Percentiles rank a stretch among this genome's conserved stretches.
These are phyloP conservation scores for Caranx melampygus DNA, from an alignment of 2,113 vertebrate species.

Conservation along the genomic window DNA sequence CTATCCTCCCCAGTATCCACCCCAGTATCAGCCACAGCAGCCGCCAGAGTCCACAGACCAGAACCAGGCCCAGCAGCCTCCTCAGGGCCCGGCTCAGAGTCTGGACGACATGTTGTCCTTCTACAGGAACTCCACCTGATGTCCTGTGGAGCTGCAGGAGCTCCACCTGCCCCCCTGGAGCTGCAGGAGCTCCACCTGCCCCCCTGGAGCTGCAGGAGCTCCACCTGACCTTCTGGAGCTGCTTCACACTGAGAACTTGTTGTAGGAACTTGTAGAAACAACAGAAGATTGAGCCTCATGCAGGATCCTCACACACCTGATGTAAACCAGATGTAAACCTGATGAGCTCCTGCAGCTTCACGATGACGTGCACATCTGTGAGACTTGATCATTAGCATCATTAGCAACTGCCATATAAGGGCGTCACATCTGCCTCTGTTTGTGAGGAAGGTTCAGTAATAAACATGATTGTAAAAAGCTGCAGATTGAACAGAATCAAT, in stretches of 20 bases:
- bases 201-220: no score
- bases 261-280: not conserved
- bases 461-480: no score
- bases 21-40: slow-evolving; percentile 32
- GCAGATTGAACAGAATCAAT: no score
- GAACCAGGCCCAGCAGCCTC: slow-evolving; percentile 30
- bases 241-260: not conserved
- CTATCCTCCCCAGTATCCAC: slow-evolving; percentile 34
- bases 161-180: no score
- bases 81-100: slow-evolving; percentile 50
- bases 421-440: no score
- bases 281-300: not conserved
- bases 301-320: not conserved
- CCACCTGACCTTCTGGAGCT: slow-evolving; percentile 30
- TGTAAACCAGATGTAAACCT: not conserved
- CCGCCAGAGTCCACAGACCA: slow-evolving; percentile 80
- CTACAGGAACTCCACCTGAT: slow-evolving; percentile 63
- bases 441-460: no score
- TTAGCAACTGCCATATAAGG: slow-evolving; percentile 73
- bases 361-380: slow-evolving; percentile 36
- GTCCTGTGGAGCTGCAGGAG: not conserved
- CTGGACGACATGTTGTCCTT: slow-evolving; percentile 80
- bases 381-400: slow-evolving; percentile 49
- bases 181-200: no score
- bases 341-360: not conserved